Evolutionary conservation across 1,140 invertebrate species (phyloP), one percentile per base, ranked within the genome.

Genomic region (Heterodera carotae): DNA sequence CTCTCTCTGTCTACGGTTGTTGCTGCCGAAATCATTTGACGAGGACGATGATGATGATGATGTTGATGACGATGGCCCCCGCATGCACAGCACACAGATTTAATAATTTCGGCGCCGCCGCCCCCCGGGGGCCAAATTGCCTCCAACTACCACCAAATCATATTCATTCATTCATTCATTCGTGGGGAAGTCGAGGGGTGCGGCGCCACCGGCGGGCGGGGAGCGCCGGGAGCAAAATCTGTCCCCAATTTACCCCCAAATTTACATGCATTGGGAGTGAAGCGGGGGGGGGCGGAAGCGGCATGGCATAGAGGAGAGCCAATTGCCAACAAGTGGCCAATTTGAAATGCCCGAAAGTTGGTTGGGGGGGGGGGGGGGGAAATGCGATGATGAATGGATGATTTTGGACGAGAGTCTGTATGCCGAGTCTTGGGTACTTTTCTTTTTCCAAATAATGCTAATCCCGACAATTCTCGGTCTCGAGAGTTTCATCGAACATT

Each of bases 21-120:
- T n/a, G n/a, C n/a, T 68, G 48, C 69, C 43, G 48, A 22, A 53
- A 53, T 53, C 48, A 53, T 53, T 53, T 53, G 18, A 8, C 12
- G n/a, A n/a, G n/a, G n/a, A n/a, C 22, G 48, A 15, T 53, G 48
- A 12, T 53, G 48, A 12, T 53, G 48, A 18, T 53, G 48, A 53
- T 22, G 48, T 4, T 53, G 18, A 53, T 22, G 48, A 22, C 48
- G 48, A 53, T 53, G 48, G 48, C 18, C 12, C 18, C 48, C 0
- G 48, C 48, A 22, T 8, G 18, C 36, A 33, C 34, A 69, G 31
- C 56, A 56, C 33, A 31, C 56, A 64, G 53, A 74, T 74, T 74
- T 74, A 74, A 74, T 74, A 62, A 74, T 62, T 74, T n/a, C 62
- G n/a, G 39, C 36, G 56, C 36, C 43, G 62, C 56, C 62, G 33